These are phyloP conservation scores for Oxycera nigricornis DNA, from an alignment of 2,888 invertebrate genomes.

Conservation along the genomic window DNA sequence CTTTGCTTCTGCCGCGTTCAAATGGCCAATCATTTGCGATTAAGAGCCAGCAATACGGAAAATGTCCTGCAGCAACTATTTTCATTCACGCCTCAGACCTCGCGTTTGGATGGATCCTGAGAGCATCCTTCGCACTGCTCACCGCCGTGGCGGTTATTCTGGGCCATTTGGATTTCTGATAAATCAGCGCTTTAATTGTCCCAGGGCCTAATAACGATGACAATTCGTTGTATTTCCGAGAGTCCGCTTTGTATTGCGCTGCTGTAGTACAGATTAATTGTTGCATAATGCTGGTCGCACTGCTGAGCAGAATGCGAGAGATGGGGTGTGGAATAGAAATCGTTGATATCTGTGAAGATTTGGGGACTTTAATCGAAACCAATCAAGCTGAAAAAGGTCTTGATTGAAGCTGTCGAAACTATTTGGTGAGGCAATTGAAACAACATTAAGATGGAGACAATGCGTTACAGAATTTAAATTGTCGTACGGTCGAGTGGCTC, in stretches of 20 bases:
- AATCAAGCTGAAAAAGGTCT: constrained; percentile 30
- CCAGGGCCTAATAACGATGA: constrained; percentile 22
- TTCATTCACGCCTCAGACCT: neutral
- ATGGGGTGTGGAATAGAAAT: neutral
- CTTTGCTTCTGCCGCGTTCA: neutral
- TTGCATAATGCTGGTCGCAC: neutral
- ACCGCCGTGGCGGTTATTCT: constrained; percentile 1
- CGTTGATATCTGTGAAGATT: neutral
- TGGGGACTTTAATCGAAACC: constrained; percentile 24
- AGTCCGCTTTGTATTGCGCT: neutral
- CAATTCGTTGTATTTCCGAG: constrained; percentile 22
- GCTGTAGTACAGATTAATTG: constrained; percentile 28
- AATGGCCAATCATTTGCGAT: constrained; percentile 26
- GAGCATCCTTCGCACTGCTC: neutral
- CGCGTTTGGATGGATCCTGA: no score
- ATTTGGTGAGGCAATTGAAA: constrained; percentile 7
- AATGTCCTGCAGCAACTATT: neutral
- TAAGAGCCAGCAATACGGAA: constrained; percentile 18
- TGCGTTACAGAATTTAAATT: no score
- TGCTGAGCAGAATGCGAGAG: neutral
- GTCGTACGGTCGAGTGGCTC: no score
- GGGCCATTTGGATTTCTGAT: constrained; percentile 26
- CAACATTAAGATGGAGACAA: neutral
- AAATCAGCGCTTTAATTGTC: constrained; percentile 28
- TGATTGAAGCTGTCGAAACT: constrained; percentile 35